Conservation (phyloP, 2,113 vertebrate genomes). For the Gallinago media region DNA sequence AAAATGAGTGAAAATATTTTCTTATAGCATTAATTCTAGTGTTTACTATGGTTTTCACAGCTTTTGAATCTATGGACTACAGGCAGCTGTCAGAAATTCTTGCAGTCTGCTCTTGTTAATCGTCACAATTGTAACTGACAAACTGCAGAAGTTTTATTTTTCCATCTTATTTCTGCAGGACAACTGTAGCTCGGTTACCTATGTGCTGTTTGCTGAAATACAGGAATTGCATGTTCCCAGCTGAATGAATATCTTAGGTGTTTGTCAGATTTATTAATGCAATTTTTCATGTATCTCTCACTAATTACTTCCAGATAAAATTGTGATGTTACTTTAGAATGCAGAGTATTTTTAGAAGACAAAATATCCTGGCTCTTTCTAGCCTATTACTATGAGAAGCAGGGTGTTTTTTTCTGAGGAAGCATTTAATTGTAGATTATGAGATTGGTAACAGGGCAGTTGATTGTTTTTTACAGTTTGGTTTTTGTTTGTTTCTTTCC, state of each 20-base stretch:
- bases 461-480: neutral
- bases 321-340: neutral
- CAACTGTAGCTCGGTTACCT: neutral
- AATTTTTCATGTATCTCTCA: neutral
- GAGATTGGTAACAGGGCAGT: neutral
- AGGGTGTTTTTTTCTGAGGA: neutral
- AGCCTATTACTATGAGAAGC: neutral
- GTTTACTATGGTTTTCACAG: conserved; percentile 56
- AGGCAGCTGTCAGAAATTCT: conserved; percentile 47
- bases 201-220: neutral
- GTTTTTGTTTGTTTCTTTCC: neutral
- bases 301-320: neutral
- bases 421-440: neutral
- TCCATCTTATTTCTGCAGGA: neutral
- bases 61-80: conserved; percentile 26
- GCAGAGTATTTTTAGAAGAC: neutral
- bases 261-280: neutral
- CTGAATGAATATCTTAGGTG: neutral
- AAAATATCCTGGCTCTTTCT: neutral
- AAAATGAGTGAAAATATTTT: conserved; percentile 41
- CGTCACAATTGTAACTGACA: neutral
- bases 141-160: neutral
- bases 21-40: neutral
- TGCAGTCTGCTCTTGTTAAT: conserved; percentile 37
- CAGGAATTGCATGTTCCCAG: neutral